phyloP scores from a whole-genome alignment of 2,797 vertebrate species.

The Xiphophorus birchmanni region DNA sequence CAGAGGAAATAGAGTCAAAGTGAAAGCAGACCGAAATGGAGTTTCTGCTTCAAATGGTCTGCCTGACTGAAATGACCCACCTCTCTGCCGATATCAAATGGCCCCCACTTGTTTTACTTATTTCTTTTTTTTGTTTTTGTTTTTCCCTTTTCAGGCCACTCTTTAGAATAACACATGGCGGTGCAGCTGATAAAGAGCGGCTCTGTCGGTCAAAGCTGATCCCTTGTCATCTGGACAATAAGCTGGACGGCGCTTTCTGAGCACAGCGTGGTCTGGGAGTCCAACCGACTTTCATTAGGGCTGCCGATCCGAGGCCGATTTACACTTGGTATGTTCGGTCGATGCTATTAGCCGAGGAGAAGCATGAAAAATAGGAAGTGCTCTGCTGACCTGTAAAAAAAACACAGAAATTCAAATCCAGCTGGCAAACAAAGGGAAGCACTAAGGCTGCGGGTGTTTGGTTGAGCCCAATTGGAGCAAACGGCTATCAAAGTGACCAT shows the following conservation, averaged over 20 bases:
- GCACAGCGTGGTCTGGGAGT: conserved; percentile 1
- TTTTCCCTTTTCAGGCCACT: conserved; percentile 15
- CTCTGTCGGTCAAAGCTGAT: conserved; percentile 2
- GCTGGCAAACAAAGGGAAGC: conserved; percentile 14
- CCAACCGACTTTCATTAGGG: conserved; percentile 35
- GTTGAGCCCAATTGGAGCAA: conserved; percentile 27
- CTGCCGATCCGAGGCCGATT: conserved; percentile 30
- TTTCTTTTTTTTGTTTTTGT: conserved; percentile 24
- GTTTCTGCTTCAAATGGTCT: conserved; percentile 46
- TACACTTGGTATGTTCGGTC: conserved; percentile 13
- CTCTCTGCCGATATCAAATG: conserved; percentile 45
- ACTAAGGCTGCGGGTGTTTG: conserved; percentile 18
- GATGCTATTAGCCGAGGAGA: conserved; percentile 25
- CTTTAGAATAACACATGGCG: conserved; percentile 33
- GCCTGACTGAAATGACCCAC: conserved; percentile 47
- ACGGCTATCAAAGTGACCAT: not conserved
- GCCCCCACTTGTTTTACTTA: conserved; percentile 25
- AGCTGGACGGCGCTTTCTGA: not conserved
- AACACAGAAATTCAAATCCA: conserved; percentile 13
- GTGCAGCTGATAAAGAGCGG: conserved; percentile 29
- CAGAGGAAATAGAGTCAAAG: conserved; percentile 45
- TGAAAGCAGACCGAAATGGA: conserved; percentile 32
- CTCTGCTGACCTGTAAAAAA: conserved; percentile 21
- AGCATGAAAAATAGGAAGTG: conserved; percentile 12
- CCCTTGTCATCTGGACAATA: conserved; percentile 21